Evolutionary conservation across 2,113 vertebrate genomes (phyloP).

Genomic region (Bos taurus): DNA sequence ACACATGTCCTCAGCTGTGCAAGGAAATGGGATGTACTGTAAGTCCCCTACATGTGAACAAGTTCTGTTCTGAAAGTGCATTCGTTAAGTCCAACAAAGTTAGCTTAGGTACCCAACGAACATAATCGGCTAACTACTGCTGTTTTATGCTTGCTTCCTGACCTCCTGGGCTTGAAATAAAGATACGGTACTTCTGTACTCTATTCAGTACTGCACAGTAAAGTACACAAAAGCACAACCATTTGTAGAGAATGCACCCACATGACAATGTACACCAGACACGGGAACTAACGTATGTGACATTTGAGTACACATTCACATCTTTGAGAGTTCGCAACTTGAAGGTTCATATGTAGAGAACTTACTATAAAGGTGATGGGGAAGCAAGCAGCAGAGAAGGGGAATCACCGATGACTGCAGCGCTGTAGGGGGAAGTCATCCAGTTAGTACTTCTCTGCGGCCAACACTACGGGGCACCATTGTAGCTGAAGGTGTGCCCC

Average conservation of each 20-base stretch:
- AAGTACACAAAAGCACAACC: neutral
- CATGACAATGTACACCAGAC: neutral
- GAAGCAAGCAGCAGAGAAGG: neutral
- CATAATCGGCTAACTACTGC: neutral
- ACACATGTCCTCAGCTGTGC: neutral
- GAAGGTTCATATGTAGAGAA: neutral
- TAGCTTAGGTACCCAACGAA: neutral
- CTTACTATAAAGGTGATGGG: neutral
- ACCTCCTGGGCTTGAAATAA: neutral
- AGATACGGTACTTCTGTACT: neutral
- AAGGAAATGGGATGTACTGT: neutral
- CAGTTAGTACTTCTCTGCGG: neutral
- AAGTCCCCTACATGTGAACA: neutral
- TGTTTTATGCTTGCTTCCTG: neutral
- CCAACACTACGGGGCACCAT: neutral
- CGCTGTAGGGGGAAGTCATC: neutral
- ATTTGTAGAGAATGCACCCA: neutral
- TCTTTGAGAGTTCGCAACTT: neutral
- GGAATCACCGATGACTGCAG: fast-evolving
- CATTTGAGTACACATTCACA: neutral
- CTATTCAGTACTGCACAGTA: neutral
- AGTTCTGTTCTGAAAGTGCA: neutral
- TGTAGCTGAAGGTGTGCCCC: neutral
- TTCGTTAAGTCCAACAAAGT: neutral
- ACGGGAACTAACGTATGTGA: neutral